phyloP scores from a whole-genome alignment of 2,888 invertebrate genomes.

The Parthenolecanium corni region DNA sequence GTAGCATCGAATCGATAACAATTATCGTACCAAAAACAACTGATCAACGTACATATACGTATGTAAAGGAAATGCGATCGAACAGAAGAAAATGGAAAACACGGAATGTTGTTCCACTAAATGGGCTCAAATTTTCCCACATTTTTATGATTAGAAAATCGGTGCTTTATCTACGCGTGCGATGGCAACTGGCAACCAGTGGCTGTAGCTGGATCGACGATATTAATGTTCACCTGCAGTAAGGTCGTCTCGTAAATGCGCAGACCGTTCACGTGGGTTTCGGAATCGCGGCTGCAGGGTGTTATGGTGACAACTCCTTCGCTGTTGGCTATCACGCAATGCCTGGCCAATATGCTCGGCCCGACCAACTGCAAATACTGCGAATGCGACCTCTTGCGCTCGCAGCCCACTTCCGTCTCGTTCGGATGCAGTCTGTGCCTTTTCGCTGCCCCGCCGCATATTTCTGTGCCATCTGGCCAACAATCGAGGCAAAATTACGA shows the following conservation, averaged over 20 bases:
- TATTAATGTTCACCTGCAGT: conserved; percentile 56
- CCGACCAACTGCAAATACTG: conserved; percentile 64
- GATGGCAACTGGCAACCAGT: too few relatives aligned
- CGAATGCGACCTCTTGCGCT: conserved; percentile 50
- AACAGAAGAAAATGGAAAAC: too few relatives aligned
- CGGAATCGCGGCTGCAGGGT: conserved; percentile 83
- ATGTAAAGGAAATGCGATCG: too few relatives aligned
- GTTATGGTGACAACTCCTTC: conserved; percentile 88
- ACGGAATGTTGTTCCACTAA: too few relatives aligned
- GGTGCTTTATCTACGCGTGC: too few relatives aligned
- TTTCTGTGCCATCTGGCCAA: conserved; percentile 46
- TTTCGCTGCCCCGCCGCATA: conserved; percentile 41
- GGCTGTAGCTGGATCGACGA: too few relatives aligned
- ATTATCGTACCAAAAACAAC: too few relatives aligned
- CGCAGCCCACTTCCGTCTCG: conserved; percentile 60
- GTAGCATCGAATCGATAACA: too few relatives aligned
- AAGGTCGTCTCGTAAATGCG: conserved; percentile 86
- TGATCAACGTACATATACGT: too few relatives aligned
- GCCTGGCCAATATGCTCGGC: conserved; percentile 83
- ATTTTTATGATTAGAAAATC: too few relatives aligned
- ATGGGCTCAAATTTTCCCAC: too few relatives aligned
- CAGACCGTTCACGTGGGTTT: conserved; percentile 88
- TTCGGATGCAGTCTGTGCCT: conserved; percentile 48
- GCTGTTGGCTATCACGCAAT: conserved; percentile 85
- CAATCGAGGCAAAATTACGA: too few relatives aligned